Evolutionary conservation across 1,140 invertebrate genomes (phyloP).

Genomic region (Ceratosolen solmsi): DNA sequence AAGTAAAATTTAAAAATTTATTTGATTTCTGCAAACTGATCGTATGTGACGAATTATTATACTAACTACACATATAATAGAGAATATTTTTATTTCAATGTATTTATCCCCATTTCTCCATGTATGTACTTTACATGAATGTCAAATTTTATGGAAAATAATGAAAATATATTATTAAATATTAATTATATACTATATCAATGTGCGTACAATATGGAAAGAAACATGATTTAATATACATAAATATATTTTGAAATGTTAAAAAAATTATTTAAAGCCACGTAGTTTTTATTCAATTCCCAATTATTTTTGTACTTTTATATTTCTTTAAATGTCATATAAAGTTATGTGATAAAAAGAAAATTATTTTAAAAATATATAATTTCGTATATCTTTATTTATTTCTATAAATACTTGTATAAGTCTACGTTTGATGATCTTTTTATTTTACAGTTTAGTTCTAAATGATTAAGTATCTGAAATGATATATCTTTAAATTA

Average conservation of each 20-base stretch:
- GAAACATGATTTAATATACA: slow-evolving; percentile 53
- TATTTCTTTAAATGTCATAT: neutral
- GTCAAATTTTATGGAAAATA: slow-evolving; percentile 53
- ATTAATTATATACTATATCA: slow-evolving; percentile 13
- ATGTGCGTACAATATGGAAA: slow-evolving; percentile 20
- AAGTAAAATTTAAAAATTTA: slow-evolving; percentile 1
- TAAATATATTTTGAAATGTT: slow-evolving; percentile 56
- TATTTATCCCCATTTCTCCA: slow-evolving; percentile 37
- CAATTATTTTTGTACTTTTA: neutral
- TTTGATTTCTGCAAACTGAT: slow-evolving; percentile 15
- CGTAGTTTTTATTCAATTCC: slow-evolving; percentile 10
- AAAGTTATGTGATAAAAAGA: neutral
- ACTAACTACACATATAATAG: slow-evolving; percentile 1
- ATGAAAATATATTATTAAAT: slow-evolving; percentile 24
- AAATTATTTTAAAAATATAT: neutral
- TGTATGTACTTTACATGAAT: slow-evolving; percentile 36
- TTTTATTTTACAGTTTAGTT: too few species aligned
- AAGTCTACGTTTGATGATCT: neutral
- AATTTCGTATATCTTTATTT: neutral
- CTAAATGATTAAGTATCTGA: too few species aligned
- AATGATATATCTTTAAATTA: too few species aligned
- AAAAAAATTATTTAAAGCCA: slow-evolving; percentile 29
- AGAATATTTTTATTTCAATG: slow-evolving; percentile 32
- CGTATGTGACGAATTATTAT: slow-evolving; percentile 21
- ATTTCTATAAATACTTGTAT: neutral